Percentiles rank a stretch among this genome's conserved stretches.
Evolutionary conservation across 2,797 vertebrate species (phyloP).

Genomic region (Okamejei kenojei): DNA sequence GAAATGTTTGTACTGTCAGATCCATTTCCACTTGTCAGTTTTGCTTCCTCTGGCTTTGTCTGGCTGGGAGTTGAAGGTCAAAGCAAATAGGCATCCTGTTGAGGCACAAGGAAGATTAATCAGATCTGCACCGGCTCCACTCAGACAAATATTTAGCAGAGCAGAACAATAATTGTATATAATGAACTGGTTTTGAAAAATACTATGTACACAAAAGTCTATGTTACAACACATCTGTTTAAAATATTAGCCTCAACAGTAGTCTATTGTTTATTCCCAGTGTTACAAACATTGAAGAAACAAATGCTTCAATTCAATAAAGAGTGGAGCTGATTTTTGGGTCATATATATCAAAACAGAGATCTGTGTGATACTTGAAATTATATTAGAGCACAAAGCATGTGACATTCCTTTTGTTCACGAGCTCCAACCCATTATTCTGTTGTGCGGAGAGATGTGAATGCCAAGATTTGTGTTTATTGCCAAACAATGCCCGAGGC

Average conservation of each 20-base stretch:
- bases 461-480: not conserved
- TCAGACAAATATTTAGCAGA: not conserved
- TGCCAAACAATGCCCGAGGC: not conserved
- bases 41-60: not conserved
- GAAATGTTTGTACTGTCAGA: not conserved
- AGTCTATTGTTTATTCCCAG: not conserved
- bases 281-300: not conserved
- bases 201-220: not conserved
- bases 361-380: not conserved
- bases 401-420: not conserved
- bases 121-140: not conserved
- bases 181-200: not conserved
- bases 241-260: not conserved
- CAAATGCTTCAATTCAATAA: not conserved
- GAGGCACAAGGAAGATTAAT: not conserved
- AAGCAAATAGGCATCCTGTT: not conserved
- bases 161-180: not conserved
- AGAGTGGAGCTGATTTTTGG: not conserved
- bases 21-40: conserved; percentile 17
- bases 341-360: not conserved
- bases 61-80: conserved; percentile 13
- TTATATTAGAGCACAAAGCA: not conserved
- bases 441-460: not conserved
- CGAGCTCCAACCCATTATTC: not conserved
- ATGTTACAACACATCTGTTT: not conserved